phyloP scores from a whole-genome alignment of 2,888 invertebrate genomes.

The Rhodophaea formosa region DNA sequence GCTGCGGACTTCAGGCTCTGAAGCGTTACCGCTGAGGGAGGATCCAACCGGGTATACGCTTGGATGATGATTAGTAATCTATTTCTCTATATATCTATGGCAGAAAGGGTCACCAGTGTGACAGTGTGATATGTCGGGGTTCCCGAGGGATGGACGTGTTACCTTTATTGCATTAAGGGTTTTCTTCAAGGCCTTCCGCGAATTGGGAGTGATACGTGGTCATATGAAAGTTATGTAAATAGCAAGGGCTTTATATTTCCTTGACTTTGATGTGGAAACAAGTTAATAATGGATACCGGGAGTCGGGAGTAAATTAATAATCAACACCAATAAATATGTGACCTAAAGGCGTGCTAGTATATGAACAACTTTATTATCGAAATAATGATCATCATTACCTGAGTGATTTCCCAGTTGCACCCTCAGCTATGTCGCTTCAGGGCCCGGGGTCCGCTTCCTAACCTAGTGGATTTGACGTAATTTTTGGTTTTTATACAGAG shows the following conservation, averaged over 20 bases:
- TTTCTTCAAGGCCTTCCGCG: constrained; percentile 7
- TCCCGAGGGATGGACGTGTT: constrained; percentile 5
- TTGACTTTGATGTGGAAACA: not conserved
- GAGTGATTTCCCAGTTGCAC: too few species aligned
- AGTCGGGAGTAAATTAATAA: not conserved
- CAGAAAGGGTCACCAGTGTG: constrained; percentile 6
- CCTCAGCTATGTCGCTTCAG: too few species aligned
- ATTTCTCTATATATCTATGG: not conserved
- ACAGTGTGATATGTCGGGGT: constrained; percentile 2
- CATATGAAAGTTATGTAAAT: constrained; percentile 5
- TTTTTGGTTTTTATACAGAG: too few species aligned
- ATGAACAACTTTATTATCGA: too few species aligned
- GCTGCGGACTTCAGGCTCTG: too few species aligned
- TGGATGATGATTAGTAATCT: not conserved
- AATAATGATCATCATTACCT: too few species aligned
- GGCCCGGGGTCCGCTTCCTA: too few species aligned
- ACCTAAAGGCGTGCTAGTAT: too few species aligned
- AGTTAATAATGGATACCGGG: not conserved
- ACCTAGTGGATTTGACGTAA: too few species aligned
- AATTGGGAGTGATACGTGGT: not conserved
- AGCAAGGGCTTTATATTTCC: not conserved
- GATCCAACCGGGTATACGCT: too few species aligned
- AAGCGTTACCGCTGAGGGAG: too few species aligned
- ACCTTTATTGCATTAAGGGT: constrained; percentile 14
- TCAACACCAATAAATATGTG: too few species aligned